A percentile compares a stretch with the other conserved stretches of the same genome.
Evolutionary conservation across 2,888 invertebrate genomes (phyloP).

Genomic region (Acronicta psi): DNA sequence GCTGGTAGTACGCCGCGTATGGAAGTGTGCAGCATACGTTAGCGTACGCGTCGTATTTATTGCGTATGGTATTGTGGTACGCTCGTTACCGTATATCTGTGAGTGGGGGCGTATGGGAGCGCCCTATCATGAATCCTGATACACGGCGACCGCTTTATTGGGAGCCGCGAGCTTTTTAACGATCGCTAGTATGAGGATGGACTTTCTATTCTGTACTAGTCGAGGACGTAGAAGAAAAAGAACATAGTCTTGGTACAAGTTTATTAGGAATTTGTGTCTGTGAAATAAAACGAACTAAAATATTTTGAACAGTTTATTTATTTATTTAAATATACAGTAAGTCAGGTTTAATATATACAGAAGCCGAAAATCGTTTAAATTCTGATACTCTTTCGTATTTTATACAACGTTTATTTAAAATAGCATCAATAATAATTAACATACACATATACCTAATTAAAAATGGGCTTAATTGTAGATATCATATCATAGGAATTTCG

Average conservation of each 20-base stretch:
- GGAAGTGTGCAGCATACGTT: constrained; percentile 68
- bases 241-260: neutral
- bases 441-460: too few relatives aligned
- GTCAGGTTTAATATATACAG: too few relatives aligned
- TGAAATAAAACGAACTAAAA: too few relatives aligned
- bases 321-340: too few relatives aligned
- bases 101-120: constrained; percentile 80
- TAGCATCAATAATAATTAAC: too few relatives aligned
- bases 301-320: too few relatives aligned
- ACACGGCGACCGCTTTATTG: constrained; percentile 78
- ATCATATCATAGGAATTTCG: too few relatives aligned
- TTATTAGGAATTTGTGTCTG: neutral
- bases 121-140: constrained; percentile 87
- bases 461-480: too few relatives aligned
- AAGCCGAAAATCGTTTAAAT: too few relatives aligned
- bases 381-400: too few relatives aligned
- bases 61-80: constrained; percentile 87
- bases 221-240: constrained; percentile 19
- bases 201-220: constrained; percentile 52
- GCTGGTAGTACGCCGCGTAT: constrained; percentile 76
- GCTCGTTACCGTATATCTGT: constrained; percentile 87
- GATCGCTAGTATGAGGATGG: constrained; percentile 52
- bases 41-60: constrained; percentile 85
- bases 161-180: constrained; percentile 72
- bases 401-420: too few relatives aligned